These are phyloP conservation scores for Gonioctena quinquepunctata DNA, from an alignment of 1,140 invertebrate species.

Conservation along the genomic window DNA sequence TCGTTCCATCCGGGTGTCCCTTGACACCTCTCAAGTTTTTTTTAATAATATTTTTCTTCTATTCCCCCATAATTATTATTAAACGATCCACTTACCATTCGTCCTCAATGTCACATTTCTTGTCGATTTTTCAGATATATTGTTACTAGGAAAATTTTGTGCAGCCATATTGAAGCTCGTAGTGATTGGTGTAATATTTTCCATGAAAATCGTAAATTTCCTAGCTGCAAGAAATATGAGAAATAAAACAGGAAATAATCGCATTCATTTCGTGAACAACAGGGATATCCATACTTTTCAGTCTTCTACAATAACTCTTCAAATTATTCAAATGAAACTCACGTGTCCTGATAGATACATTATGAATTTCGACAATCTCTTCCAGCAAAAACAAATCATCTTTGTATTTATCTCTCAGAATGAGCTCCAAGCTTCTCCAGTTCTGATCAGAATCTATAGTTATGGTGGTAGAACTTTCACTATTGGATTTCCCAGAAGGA, in stretches of 20 bases:
- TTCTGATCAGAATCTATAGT: no score
- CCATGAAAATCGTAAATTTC: conserved; percentile 42
- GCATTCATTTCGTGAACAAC: no score
- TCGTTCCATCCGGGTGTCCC: no score
- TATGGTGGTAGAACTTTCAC: no score
- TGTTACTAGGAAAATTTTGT: conserved; percentile 28
- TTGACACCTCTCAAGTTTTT: no score
- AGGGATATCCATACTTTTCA: no score
- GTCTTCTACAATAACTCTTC: no score
- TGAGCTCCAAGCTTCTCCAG: conserved; percentile 1
- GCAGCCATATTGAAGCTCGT: conserved; percentile 28
- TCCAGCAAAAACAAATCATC: conserved; percentile 30
- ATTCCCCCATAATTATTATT: no score
- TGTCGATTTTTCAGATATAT: conserved; percentile 10
- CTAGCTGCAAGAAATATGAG: conserved; percentile 37
- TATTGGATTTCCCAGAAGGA: background rate
- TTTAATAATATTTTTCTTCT: no score
- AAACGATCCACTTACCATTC: conserved; percentile 2
- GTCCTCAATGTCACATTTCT: background rate
- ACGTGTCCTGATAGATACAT: conserved; percentile 29
- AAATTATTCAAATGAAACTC: background rate
- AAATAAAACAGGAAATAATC: no score
- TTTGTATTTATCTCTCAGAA: conserved; percentile 14
- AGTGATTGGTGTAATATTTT: conserved; percentile 45
- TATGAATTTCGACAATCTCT: conserved; percentile 25